Conservation (phyloP, 2,888 invertebrate genomes). For the Ephialtes manifestator region DNA sequence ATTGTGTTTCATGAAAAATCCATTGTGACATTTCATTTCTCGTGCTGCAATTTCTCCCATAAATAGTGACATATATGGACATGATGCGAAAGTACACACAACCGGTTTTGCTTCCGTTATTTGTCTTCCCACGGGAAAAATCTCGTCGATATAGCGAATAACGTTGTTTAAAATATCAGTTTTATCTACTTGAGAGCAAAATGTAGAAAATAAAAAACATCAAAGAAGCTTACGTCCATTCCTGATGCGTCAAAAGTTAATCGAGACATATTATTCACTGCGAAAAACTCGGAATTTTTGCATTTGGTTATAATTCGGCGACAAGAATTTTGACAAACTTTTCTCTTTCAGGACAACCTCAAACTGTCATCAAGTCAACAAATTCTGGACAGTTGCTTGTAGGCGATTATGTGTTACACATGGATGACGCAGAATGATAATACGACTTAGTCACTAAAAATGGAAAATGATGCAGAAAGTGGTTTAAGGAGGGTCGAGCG, state of each 20-base stretch:
- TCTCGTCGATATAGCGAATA: not conserved
- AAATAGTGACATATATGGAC: not conserved
- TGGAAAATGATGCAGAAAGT: too few species aligned
- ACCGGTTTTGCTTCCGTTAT: not conserved
- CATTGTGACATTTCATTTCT: constrained; percentile 17
- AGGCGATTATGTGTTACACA: not conserved
- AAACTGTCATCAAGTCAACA: constrained; percentile 6
- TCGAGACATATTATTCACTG: not conserved
- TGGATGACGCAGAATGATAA: not conserved
- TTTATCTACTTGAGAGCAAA: constrained; percentile 21
- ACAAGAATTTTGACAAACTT: constrained; percentile 51
- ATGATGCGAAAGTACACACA: not conserved
- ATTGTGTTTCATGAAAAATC: constrained; percentile 36
- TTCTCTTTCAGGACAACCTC: not conserved
- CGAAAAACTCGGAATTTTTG: constrained; percentile 11
- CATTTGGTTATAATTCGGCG: not conserved
- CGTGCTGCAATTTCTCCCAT: not conserved
- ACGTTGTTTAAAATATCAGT: constrained; percentile 8
- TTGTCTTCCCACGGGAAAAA: not conserved
- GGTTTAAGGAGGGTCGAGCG: too few species aligned
- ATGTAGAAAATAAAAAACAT: constrained; percentile 11
- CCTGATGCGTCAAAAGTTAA: not conserved
- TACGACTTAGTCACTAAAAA: too few species aligned
- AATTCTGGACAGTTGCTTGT: not conserved
- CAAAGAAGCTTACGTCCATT: constrained; percentile 54